phyloP scores from a whole-genome alignment of 2,888 invertebrate species.

The Napeogenes inachia region DNA sequence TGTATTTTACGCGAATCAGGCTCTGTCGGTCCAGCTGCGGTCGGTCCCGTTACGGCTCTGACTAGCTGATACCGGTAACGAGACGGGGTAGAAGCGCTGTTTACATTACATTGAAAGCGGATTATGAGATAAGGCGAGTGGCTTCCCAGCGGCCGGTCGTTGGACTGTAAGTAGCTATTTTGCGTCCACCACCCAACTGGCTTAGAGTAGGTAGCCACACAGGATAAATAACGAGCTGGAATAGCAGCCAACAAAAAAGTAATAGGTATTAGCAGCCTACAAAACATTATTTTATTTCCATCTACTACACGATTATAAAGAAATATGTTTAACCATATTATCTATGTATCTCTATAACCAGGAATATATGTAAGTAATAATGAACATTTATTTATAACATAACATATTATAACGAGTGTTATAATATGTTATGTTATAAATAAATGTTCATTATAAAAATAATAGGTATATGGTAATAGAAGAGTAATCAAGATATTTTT shows the following conservation, averaged over 20 bases:
- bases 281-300: no score
- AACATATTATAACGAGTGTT: no score
- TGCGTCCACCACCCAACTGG: slow-evolving; percentile 14
- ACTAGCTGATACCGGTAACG: slow-evolving; percentile 11
- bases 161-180: slow-evolving; percentile 20
- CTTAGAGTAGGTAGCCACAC: slow-evolving; percentile 14
- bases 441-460: no score
- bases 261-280: neutral
- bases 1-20: slow-evolving; percentile 21
- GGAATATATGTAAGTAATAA: no score
- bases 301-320: no score
- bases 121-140: slow-evolving; percentile 21
- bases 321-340: no score
- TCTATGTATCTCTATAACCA: no score
- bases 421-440: no score
- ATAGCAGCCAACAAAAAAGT: slow-evolving; percentile 14
- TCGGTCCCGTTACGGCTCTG: slow-evolving; percentile 23
- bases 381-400: no score
- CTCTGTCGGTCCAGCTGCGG: slow-evolving; percentile 17
- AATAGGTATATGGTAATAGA: no score
- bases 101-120: slow-evolving; percentile 26
- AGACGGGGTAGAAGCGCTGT: slow-evolving; percentile 19
- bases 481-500: no score
- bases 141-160: slow-evolving; percentile 13
- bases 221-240: slow-evolving; percentile 20